A percentile compares a stretch with the other conserved stretches of the same genome.
These are phyloP conservation scores for Napeogenes sylphis DNA, from an alignment of 2,888 invertebrate species.

Conservation along the genomic window DNA sequence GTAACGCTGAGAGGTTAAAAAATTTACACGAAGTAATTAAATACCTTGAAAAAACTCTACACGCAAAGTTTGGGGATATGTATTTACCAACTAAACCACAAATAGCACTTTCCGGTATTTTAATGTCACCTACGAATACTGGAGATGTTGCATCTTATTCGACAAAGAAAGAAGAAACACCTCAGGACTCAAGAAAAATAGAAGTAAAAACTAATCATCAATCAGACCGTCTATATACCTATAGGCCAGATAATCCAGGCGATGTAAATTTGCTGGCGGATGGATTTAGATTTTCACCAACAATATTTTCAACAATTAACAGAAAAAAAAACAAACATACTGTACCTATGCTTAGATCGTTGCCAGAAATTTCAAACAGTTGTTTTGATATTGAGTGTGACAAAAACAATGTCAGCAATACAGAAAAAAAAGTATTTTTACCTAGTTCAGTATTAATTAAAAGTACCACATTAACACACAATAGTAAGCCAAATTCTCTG, in stretches of 20 bases:
- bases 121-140: conserved; percentile 49
- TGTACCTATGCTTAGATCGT: conserved; percentile 49
- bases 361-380: conserved; percentile 41
- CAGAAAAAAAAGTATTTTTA: conserved; percentile 25
- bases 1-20: conserved; percentile 65
- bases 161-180: conserved; percentile 35
- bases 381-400: conserved; percentile 47
- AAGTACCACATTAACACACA: conserved; percentile 32
- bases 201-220: conserved; percentile 51
- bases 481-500: conserved; percentile 71
- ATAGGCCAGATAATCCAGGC: conserved; percentile 84
- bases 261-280: conserved; percentile 86
- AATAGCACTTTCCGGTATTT: conserved; percentile 64
- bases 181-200: conserved; percentile 43
- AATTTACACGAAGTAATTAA: conserved; percentile 67
- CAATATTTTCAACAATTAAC: conserved; percentile 13
- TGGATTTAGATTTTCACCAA: conserved; percentile 57
- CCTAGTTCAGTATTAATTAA: conserved; percentile 27
- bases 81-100: conserved; percentile 50
- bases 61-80: conserved; percentile 67
- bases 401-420: conserved; percentile 27
- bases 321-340: conserved; percentile 32
- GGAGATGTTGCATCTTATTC: conserved; percentile 36
- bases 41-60: conserved; percentile 67
- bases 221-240: conserved; percentile 82